Base-by-base conservation (phyloP, 2,797 vertebrate species). In the Aphelocoma californica region DNA sequence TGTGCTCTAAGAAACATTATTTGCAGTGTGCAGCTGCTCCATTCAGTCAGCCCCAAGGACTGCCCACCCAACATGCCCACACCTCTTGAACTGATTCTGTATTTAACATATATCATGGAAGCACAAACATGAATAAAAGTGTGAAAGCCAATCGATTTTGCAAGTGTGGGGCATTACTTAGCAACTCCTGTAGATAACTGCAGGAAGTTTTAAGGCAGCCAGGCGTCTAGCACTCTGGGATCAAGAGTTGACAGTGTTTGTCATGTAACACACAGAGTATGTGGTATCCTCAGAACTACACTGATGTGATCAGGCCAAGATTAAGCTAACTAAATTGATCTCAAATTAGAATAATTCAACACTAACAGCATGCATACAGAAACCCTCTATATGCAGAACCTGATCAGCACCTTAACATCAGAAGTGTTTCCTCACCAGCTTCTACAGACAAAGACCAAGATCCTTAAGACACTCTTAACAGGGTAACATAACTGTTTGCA, bases 271-370 rank as follows among this genome's bases (percentile, higher is more conserved):
- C 42, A 60, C n/a, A 48, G 34, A 81, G 40, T 12, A 31, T 8
- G 81, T 92, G 91, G 87, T 92, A 81, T 64, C 78, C 91, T 72
- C 0, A 72, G 78, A 96, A 85, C 91, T 48, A 93, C 83, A 95
- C 79, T 78, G 75, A 66, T 54, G 61, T 71, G 70, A 75, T 67
- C 38, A 88, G 71, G 56, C 20, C 6, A 2, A 92, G 69, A 73
- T 69, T 25, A 50, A 42, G 16, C 32, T 64, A 89, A 58, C 31
- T 66, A 88, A 83, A 90, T 21, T 88, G 54, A 94, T 88, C 88
- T 87, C 90, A 85, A 82, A 95, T 93, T 53, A 75, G 45, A 90
- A 53, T 45, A 85, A 88, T 47, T 62, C 45, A 74, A 57, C 26
- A 75, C 56, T 57, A 73, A 71, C 0, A 73, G 47, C 90, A 93